Percentiles rank a stretch among this genome's conserved stretches.
phyloP scores from a whole-genome alignment of 2,797 vertebrate species.

The Platyrinchus mystaceus region DNA sequence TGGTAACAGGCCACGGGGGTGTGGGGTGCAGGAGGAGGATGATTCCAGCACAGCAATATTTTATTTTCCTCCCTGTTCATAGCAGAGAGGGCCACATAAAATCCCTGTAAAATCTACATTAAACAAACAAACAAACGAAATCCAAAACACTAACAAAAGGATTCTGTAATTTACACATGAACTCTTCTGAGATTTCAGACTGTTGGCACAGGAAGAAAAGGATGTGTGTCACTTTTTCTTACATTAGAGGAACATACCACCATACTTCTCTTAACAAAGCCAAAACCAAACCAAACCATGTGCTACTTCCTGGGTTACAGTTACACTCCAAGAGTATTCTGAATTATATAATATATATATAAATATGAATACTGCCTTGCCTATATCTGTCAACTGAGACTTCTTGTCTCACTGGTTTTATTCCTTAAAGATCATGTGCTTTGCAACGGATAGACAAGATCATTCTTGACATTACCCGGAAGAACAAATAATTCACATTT shows the following conservation, averaged over 20 bases:
- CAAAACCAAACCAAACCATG: background rate
- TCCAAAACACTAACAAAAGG: background rate
- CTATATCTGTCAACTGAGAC: background rate
- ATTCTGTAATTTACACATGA: background rate
- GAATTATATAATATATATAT: background rate
- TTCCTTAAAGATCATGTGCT: background rate
- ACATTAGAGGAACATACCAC: background rate
- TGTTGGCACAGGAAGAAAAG: background rate
- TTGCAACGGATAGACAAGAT: background rate
- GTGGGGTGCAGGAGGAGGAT: background rate
- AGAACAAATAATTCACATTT: background rate
- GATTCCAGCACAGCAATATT: background rate
- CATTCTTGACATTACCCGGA: background rate
- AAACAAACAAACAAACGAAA: background rate
- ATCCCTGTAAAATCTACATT: background rate
- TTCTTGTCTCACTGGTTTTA: background rate
- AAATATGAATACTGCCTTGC: background rate
- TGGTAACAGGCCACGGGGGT: background rate
- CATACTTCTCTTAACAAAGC: background rate
- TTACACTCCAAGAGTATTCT: background rate
- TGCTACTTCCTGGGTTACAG: background rate
- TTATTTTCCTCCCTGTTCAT: background rate
- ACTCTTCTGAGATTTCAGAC: background rate
- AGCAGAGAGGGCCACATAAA: background rate
- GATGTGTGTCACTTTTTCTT: background rate